These are phyloP conservation scores for Falcunculus frontatus DNA, from an alignment of 2,113 vertebrate genomes.

Conservation along the genomic window DNA sequence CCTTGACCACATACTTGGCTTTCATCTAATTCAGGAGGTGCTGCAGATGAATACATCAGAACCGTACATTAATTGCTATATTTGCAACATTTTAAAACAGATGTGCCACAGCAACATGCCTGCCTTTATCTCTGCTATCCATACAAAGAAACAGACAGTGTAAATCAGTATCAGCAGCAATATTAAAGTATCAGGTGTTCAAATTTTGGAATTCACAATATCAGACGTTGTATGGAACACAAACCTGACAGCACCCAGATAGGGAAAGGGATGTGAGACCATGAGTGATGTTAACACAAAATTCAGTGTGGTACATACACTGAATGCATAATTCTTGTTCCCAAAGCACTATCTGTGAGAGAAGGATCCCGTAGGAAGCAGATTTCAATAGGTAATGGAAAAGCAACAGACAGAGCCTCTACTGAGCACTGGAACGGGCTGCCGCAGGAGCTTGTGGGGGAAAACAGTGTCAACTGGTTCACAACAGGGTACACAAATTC, in stretches of 20 bases:
- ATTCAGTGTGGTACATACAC: background rate
- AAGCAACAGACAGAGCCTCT: background rate
- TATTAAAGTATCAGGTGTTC: background rate
- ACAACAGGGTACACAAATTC: background rate
- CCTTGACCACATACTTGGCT: background rate
- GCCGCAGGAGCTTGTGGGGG: background rate
- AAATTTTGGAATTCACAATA: background rate
- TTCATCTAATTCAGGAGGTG: background rate
- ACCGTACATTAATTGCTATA: background rate
- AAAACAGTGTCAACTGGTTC: background rate
- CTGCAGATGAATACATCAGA: background rate
- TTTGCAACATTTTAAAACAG: background rate
- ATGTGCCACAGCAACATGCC: background rate
- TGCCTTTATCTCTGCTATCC: background rate
- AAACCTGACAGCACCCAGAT: background rate
- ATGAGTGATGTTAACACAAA: background rate
- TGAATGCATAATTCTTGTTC: background rate
- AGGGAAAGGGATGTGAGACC: background rate
- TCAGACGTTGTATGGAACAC: background rate
- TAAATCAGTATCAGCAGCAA: background rate
- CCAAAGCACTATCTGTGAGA: background rate
- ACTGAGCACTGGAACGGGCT: background rate
- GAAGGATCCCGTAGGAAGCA: background rate
- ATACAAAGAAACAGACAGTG: background rate
- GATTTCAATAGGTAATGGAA: background rate